Conservation (phyloP, 2,797 vertebrate genomes). For the Malacoctenus gilli region DNA sequence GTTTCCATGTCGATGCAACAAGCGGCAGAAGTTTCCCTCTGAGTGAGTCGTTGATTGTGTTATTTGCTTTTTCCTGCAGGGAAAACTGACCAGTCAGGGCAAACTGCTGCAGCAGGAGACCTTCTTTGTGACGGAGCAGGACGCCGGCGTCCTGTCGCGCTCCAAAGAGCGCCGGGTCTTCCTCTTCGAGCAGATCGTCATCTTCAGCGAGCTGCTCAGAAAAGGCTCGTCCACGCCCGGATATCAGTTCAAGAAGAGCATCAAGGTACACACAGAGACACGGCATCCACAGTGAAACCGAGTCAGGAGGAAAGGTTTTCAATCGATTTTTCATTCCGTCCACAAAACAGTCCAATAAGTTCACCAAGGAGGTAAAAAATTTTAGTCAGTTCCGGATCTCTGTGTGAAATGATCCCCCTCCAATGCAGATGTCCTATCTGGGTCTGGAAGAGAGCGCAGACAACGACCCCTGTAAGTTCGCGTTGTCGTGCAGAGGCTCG, state of each 20-base stretch:
- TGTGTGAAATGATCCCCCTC: neutral
- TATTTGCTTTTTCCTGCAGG: constrained; percentile 73
- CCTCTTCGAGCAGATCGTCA: constrained; percentile 98
- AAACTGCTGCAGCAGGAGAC: constrained; percentile 98
- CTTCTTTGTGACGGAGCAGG: constrained; percentile 95
- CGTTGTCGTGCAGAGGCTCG: constrained; percentile 88
- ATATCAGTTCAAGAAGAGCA: constrained; percentile 97
- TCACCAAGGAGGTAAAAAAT: too few species aligned
- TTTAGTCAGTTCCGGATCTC: too few species aligned
- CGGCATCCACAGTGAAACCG: too few species aligned
- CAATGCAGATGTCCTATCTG: constrained; percentile 88
- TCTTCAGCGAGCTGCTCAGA: constrained; percentile 96
- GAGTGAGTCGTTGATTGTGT: neutral
- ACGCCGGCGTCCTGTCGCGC: constrained; percentile 89
- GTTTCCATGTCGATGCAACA: neutral
- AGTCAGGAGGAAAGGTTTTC: too few species aligned
- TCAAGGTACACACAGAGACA: constrained; percentile 84
- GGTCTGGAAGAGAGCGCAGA: constrained; percentile 91
- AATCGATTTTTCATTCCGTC: too few species aligned
- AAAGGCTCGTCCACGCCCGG: constrained; percentile 94
- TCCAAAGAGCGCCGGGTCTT: constrained; percentile 96
- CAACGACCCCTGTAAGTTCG: constrained; percentile 94
- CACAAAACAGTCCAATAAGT: too few species aligned
- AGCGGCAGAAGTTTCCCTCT: too few species aligned
- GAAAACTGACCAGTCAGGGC: constrained; percentile 94